Conservation (phyloP, 1,140 invertebrate species). For the Araneus ventricosus region DNA sequence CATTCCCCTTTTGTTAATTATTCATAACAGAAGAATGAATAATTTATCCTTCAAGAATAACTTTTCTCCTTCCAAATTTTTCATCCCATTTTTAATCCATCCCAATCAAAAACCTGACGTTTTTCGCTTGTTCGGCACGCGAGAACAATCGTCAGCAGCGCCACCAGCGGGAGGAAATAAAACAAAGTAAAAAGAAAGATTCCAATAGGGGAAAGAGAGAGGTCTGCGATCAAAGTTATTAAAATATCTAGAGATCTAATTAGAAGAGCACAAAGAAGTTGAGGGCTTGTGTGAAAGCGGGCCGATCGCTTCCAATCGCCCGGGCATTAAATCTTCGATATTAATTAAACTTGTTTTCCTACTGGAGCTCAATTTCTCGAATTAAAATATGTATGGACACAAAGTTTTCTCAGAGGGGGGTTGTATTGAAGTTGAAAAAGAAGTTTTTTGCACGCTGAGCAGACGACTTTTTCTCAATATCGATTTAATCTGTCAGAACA, state of each 20-base stretch:
- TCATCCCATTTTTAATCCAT: conserved; percentile 17
- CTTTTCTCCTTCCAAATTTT: conserved; percentile 15
- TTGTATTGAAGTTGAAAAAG: conserved; percentile 8
- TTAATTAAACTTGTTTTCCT: conserved; percentile 48
- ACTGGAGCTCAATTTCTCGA: conserved; percentile 25
- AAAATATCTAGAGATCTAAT: conserved; percentile 47
- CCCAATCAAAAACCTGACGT: background rate
- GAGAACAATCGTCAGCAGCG: conserved; percentile 33
- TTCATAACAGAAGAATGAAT: background rate
- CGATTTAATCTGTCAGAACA: too few species aligned
- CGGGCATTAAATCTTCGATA: conserved; percentile 47
- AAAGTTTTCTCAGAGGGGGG: background rate
- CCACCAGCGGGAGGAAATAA: background rate
- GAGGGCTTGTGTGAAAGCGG: background rate
- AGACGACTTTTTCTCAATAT: background rate
- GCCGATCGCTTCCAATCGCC: background rate
- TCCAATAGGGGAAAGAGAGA: background rate
- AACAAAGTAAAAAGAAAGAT: background rate
- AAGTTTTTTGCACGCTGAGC: background rate
- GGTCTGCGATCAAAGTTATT: conserved; percentile 18
- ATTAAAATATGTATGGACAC: conserved; percentile 19
- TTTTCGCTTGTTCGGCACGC: background rate
- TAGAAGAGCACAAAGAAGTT: conserved; percentile 31
- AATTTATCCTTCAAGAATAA: background rate
- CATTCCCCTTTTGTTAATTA: background rate